phyloP scores from a whole-genome alignment of 2,113 vertebrate genomes.

The Ammodramus savannarum region DNA sequence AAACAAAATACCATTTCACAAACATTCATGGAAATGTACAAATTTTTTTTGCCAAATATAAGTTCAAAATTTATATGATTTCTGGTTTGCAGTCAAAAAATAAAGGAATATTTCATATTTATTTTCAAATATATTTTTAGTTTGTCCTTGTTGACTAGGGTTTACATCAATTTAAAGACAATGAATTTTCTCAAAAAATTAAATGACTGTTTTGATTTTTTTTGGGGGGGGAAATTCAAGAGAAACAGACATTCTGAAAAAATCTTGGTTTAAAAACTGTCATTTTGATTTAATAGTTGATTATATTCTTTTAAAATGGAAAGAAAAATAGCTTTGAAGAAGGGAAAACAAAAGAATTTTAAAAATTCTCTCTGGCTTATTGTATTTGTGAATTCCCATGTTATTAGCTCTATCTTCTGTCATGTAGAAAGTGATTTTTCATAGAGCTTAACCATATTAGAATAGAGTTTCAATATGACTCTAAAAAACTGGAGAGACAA shows the following conservation, averaged over 20 bases:
- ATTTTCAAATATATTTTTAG: not conserved
- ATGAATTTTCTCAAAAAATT: not conserved
- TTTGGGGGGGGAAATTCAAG: fast-evolving
- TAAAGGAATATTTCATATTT: not conserved
- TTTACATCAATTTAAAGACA: not conserved
- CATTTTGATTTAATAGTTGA: not conserved
- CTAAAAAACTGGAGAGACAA: not conserved
- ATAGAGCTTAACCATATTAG: not conserved
- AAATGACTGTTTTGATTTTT: not conserved
- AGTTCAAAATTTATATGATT: not conserved
- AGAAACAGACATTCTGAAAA: not conserved
- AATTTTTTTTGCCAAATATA: not conserved
- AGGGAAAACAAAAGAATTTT: not conserved
- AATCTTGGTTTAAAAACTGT: not conserved
- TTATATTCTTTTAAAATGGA: not conserved
- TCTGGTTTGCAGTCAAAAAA: not conserved
- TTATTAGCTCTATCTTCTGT: not conserved
- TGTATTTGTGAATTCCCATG: not conserved
- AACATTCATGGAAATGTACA: not conserved
- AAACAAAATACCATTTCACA: not conserved
- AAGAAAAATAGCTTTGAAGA: not conserved
- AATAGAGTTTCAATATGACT: not conserved
- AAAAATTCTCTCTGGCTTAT: not conserved
- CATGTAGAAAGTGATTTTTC: not conserved
- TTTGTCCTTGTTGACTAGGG: not conserved